A percentile compares a stretch with the other conserved stretches of the same genome.
Evolutionary conservation across 2,113 vertebrate genomes (phyloP).

Genomic region (Fukomys damarensis): DNA sequence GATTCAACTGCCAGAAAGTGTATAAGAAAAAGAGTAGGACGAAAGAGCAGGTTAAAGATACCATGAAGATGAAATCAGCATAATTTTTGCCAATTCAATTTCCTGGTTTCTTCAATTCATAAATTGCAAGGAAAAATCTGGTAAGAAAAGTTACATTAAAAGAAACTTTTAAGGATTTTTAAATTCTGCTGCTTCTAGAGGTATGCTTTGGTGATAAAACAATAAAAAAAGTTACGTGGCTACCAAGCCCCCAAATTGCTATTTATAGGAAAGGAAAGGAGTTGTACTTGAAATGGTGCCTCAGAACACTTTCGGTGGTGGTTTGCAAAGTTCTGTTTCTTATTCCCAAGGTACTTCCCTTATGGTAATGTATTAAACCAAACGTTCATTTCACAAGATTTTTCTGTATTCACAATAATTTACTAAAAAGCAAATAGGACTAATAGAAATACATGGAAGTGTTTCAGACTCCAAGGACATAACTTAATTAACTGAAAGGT

Average conservation of each 20-base stretch:
- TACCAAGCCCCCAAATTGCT: not conserved
- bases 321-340: not conserved
- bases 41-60: not conserved
- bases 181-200: not conserved
- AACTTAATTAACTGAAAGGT: not conserved
- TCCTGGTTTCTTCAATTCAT: not conserved
- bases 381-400: not conserved
- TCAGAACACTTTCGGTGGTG: not conserved
- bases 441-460: not conserved
- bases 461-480: not conserved
- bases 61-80: not conserved
- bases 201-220: not conserved
- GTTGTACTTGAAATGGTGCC: not conserved
- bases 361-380: not conserved
- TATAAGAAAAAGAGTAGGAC: not conserved
- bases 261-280: not conserved
- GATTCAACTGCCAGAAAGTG: not conserved
- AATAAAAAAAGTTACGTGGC: not conserved
- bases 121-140: not conserved
- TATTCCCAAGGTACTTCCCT: not conserved
- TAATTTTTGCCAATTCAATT: not conserved
- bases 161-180: not conserved
- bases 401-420: not conserved
- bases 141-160: not conserved
- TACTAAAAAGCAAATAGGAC: not conserved